A percentile compares a stretch with the other conserved stretches of the same genome.
These are phyloP conservation scores for Falco peregrinus DNA, from an alignment of 2,797 vertebrate species.

Conservation along the genomic window DNA sequence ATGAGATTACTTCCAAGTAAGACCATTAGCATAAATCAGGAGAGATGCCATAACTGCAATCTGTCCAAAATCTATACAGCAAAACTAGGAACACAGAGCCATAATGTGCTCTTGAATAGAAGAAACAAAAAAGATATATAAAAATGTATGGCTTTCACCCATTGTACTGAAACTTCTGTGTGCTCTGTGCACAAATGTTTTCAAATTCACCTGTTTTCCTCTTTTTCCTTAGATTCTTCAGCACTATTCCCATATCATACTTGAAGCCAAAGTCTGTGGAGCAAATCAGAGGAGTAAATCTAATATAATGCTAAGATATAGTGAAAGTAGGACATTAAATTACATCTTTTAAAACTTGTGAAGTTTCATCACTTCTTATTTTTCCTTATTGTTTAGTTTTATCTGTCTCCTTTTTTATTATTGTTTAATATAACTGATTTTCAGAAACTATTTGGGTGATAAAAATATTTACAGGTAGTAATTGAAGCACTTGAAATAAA, in stretches of 20 bases:
- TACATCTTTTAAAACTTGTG: background rate
- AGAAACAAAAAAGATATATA: background rate
- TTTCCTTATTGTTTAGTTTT: slow-evolving; percentile 19
- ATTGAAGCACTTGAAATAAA: slow-evolving; percentile 49
- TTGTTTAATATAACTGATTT: slow-evolving; percentile 50
- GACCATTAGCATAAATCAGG: background rate
- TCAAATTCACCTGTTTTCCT: background rate
- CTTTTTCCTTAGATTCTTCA: background rate
- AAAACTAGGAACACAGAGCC: background rate
- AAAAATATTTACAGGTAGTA: slow-evolving; percentile 62
- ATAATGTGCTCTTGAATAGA: background rate
- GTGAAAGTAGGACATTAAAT: background rate
- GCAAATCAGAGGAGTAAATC: background rate
- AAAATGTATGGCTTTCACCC: background rate
- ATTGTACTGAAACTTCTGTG: background rate
- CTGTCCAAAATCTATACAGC: background rate
- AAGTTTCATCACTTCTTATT: background rate
- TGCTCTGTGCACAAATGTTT: background rate
- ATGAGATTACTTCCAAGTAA: background rate
- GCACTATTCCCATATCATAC: too few relatives aligned
- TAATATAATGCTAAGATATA: background rate
- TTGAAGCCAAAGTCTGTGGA: background rate
- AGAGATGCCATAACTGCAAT: background rate
- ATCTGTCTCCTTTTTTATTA: slow-evolving; percentile 4
- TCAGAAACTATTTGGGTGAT: slow-evolving; percentile 47